Evolutionary conservation across 2,888 invertebrate genomes (phyloP).

Genomic region (Caenorhabditis sp.): DNA sequence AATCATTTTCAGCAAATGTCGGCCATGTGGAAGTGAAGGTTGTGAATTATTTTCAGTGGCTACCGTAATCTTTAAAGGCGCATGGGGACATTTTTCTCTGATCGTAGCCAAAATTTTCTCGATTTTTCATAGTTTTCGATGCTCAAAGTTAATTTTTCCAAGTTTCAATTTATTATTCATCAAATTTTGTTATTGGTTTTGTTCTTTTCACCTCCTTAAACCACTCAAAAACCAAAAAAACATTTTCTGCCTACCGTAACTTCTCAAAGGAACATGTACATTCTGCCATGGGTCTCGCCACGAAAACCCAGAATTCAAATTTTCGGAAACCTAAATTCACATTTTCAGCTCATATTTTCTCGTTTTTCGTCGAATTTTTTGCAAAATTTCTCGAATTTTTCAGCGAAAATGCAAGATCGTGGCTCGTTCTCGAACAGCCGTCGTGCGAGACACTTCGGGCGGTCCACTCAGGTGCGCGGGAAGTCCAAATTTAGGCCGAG

Average conservation of each 20-base stretch:
- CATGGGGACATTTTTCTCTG: too few relatives aligned
- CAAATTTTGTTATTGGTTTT: too few relatives aligned
- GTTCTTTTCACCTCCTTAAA: too few relatives aligned
- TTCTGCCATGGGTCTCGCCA: neutral
- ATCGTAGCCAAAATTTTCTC: too few relatives aligned
- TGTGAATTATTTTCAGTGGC: too few relatives aligned
- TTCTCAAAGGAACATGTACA: neutral
- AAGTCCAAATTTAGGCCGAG: constrained; percentile 5
- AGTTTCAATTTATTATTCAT: too few relatives aligned
- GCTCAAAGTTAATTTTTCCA: too few relatives aligned
- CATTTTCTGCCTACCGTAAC: neutral
- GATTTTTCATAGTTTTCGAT: too few relatives aligned
- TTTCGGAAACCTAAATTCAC: neutral
- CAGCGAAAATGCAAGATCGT: constrained; percentile 24
- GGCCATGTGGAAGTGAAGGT: constrained; percentile 8
- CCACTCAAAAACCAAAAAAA: too few relatives aligned
- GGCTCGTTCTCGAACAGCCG: constrained; percentile 22
- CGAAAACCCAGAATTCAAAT: neutral
- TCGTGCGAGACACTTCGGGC: constrained; percentile 18
- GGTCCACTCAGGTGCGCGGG: constrained; percentile 19
- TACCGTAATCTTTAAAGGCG: too few relatives aligned
- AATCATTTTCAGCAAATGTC: constrained; percentile 35
- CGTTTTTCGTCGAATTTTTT: neutral
- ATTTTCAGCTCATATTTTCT: constrained; percentile 1
- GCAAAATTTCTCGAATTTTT: constrained; percentile 4